These are phyloP conservation scores for Colistium nudipinnis DNA, from an alignment of 2,113 vertebrate genomes.

Conservation along the genomic window DNA sequence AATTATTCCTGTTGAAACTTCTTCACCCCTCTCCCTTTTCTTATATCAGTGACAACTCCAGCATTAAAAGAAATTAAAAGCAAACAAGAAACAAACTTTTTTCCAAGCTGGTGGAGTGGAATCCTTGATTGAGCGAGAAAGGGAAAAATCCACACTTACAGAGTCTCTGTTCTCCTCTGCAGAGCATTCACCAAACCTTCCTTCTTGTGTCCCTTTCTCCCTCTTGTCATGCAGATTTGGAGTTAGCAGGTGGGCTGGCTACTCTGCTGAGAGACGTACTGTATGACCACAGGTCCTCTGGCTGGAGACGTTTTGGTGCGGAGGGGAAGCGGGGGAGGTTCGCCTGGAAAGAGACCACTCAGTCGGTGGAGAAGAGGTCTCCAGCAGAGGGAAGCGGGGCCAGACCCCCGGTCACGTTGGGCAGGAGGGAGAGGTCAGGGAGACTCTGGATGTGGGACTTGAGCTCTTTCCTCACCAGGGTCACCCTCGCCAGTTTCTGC, in stretches of 20 bases:
- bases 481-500: constrained; percentile 96
- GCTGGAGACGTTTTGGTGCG: constrained; percentile 25
- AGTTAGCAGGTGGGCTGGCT: constrained; percentile 17
- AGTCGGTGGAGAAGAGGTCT: constrained; percentile 98
- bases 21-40: constrained; percentile 10
- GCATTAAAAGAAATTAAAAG: constrained; percentile 65
- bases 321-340: constrained; percentile 8
- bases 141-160: constrained; percentile 45
- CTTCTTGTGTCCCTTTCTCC: constrained; percentile 13
- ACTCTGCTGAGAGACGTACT: constrained; percentile 9
- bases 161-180: constrained; percentile 65
- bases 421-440: constrained; percentile 94
- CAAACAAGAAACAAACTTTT: constrained; percentile 52
- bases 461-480: constrained; percentile 97
- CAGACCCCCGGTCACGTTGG: constrained; percentile 94
- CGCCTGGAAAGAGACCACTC: constrained; percentile 58
- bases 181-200: constrained; percentile 36
- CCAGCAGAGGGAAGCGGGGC: constrained; percentile 96
- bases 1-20: constrained; percentile 1
- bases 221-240: constrained; percentile 27
- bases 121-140: constrained; percentile 46
- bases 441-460: constrained; percentile 99
- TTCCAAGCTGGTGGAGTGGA: constrained; percentile 74
- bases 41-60: constrained; percentile 24
- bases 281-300: constrained; percentile 41